Evolutionary conservation across 1,140 invertebrate species (phyloP), one percentile per base, ranked within the genome.

Genomic region (Diachasma alloeum): DNA sequence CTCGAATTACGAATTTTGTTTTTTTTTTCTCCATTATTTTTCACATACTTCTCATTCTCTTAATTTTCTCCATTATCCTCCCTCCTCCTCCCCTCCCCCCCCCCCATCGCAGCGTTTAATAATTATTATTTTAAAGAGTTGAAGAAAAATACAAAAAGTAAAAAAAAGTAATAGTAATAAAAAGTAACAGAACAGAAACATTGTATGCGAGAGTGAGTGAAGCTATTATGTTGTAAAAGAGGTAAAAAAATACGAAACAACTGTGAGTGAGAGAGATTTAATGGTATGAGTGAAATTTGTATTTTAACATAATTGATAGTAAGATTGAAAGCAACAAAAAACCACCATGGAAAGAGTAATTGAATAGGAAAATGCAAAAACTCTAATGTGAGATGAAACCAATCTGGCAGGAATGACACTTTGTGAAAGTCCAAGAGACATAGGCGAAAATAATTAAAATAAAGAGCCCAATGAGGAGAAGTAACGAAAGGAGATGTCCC

Each of bases 241-340:
- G 36, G 13, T 19, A 39, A 68, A 39, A 68, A 15, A 39, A 37
- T 13, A 68, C 15, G 9, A 68, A 68, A 68, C 26, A 39, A 68
- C 17, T 68, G 36, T 68, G 66, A 39, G n/a, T 68, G 66, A 84
- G 84, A 85, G 83, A 80, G 85, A 83, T 53, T 53, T 26, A 75
- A 84, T 83, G 80, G 87, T 87, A 81, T 89, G 87, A 87, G 82
- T 89, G 88, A 36, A 85, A 88, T 89, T 90, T 90, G 87, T 90
- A 90, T 89, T 90, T 90, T 89, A 90, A 90, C 87, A 89, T 90
- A 89, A 90, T 90, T 89, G 87, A 86, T 85, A 83, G 87, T 81
- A 86, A 88, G 87, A 89, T 88, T 88, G 88, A 85, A 87, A 87
- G 87, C 83, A 85, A 88, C 88, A 84, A 84, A 85, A 88, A 88